A percentile compares a stretch with the other conserved stretches of the same genome.
Conservation (phyloP, 2,113 vertebrate genomes). For the Menidia beryllina region DNA sequence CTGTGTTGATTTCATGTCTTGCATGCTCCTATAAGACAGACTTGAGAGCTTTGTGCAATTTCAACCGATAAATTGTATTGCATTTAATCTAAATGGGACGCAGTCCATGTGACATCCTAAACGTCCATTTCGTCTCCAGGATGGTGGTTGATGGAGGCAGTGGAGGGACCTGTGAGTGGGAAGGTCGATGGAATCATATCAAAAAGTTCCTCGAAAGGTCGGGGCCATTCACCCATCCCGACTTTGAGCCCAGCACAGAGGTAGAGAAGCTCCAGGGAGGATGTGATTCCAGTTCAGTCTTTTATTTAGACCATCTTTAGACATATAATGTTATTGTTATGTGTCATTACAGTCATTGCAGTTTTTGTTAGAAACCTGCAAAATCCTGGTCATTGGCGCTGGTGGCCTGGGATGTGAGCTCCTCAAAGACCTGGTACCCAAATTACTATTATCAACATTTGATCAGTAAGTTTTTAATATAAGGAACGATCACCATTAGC, state of each 20-base stretch:
- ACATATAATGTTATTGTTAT: slow-evolving; percentile 2
- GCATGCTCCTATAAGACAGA: background rate
- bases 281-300: background rate
- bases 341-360: slow-evolving; percentile 85
- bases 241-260: slow-evolving; percentile 95
- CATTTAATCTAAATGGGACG: background rate
- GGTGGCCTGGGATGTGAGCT: slow-evolving; percentile 97
- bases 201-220: slow-evolving; percentile 95
- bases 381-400: slow-evolving; percentile 94
- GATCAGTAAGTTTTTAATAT: background rate
- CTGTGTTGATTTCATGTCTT: slow-evolving; percentile 10
- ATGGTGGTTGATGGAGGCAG: slow-evolving; percentile 93
- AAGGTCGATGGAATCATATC: slow-evolving; percentile 95
- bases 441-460: background rate
- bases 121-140: slow-evolving; percentile 85
- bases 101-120: slow-evolving; percentile 7
- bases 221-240: slow-evolving; percentile 95
- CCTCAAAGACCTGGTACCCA: slow-evolving; percentile 93
- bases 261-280: slow-evolving; percentile 81
- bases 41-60: background rate
- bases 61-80: background rate
- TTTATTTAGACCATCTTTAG: background rate
- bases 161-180: slow-evolving; percentile 90
- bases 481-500: background rate
- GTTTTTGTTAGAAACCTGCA: slow-evolving; percentile 94